Evolutionary conservation across 1,140 invertebrate species (phyloP).

Genomic region (Lysiphlebus fabarum): DNA sequence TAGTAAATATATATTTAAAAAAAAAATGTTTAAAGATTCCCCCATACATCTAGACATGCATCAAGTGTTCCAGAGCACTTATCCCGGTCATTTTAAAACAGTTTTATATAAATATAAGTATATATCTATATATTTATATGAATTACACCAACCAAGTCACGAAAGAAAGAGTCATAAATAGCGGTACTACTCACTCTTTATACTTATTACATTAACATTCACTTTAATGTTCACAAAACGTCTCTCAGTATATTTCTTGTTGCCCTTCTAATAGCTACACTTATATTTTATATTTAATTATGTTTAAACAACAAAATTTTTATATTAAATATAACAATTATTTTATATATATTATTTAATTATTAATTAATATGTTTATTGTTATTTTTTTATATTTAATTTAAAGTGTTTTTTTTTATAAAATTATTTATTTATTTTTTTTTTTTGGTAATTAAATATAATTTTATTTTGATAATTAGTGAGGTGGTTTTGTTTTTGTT

Average conservation of each 20-base stretch:
- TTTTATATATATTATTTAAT: too few relatives aligned
- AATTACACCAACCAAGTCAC: constrained; percentile 34
- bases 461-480: constrained; percentile 40
- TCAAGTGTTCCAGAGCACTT: constrained; percentile 50
- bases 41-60: constrained; percentile 6
- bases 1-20: background rate
- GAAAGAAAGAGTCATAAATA: background rate
- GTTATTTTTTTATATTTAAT: too few relatives aligned
- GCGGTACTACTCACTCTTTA: background rate
- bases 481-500: constrained; percentile 20
- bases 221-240: constrained; percentile 7
- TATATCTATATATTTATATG: too few relatives aligned
- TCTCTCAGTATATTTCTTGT: constrained; percentile 32
- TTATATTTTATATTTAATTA: constrained; percentile 20
- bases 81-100: constrained; percentile 50
- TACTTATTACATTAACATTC: background rate
- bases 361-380: too few relatives aligned
- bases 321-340: too few relatives aligned
- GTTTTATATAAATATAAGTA: too few relatives aligned
- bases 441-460: too few relatives aligned
- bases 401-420: too few relatives aligned
- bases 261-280: constrained; percentile 43
- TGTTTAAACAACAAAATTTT: too few relatives aligned
- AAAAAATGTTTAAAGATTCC: background rate
- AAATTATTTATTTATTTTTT: too few relatives aligned